Base-by-base conservation (phyloP, 2,888 invertebrate species). In the Drepanosiphum platanoidis region DNA sequence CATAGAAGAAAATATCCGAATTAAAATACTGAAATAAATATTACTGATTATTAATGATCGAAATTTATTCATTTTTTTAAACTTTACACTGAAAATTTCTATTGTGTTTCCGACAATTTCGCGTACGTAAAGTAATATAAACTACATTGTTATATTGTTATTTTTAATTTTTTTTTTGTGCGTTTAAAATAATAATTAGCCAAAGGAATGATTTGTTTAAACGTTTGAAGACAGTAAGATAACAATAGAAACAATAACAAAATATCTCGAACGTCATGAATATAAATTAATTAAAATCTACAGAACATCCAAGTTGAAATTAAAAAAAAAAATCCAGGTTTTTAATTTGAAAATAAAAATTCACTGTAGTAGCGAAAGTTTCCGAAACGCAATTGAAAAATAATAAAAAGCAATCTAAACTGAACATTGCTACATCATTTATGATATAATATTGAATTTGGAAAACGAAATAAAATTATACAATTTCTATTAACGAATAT, bases 131-230 rank as follows among this genome's bases (percentile, higher is more conserved):
- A 52, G 61, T 61, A 61, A n/a, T 8, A 13, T 8, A 8, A 8
- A 27, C 61, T n/a, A 22, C 22, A 1, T 61, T 61, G 22, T 61
- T 27, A 61, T 61, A n/a, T 1, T 27, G 61, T 61, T 61, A 61
- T 61, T 61, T 58, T 61, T 61, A 61, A 61, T 61, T 7, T 61
- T 61, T 61, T 61, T 61, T 61, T 61, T 61, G 22, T 61, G n/a
- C 61, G 61, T 27, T 61, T 61, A 27, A 61, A 61, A 61, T 61
- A 61, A 61, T 61, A 27, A 61, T 27, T 61, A 7, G 22, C 22
- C n/a, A 27, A 61, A 3, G 61, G 61, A 9, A 27, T 7, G 22
- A 61, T 61, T 61, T n/a, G 61, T 61, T 61, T n/a, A 61, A 27
- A 61, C 61, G 27, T 61, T 27, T 27, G 61, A n/a, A 61, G 61